Conservation (phyloP, 1,140 invertebrate species). For the Drosophila nasuta region DNA sequence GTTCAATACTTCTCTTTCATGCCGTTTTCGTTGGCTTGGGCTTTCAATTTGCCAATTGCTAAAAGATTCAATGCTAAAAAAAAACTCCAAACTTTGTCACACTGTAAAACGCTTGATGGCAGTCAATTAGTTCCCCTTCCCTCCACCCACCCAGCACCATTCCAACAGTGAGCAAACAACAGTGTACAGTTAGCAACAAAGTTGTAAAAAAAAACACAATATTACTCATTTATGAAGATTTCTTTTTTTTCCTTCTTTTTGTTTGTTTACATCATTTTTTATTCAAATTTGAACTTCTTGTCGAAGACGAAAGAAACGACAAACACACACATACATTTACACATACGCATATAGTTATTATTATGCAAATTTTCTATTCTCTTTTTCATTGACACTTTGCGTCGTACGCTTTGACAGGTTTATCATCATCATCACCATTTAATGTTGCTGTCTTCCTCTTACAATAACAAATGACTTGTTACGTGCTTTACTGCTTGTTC, state of each 20-base stretch:
- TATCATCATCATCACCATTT: conserved; percentile 74
- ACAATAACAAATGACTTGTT: conserved; percentile 65
- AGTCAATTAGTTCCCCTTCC: conserved; percentile 34
- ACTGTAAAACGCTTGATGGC: conserved; percentile 25
- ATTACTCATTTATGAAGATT: conserved; percentile 68
- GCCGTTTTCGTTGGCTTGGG: conserved; percentile 1
- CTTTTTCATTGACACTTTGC: conserved; percentile 67
- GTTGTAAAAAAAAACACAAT: conserved; percentile 55
- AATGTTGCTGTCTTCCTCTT: conserved; percentile 40
- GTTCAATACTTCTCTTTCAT: conserved; percentile 11
- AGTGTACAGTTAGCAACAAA: conserved; percentile 59
- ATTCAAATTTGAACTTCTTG: conserved; percentile 68
- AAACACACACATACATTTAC: conserved; percentile 1
- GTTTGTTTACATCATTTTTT: conserved; percentile 72
- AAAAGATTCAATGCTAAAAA: conserved; percentile 23
- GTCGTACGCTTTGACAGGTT: conserved; percentile 63
- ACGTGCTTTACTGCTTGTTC: conserved; percentile 49
- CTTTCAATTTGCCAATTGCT: conserved; percentile 40
- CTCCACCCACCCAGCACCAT: background rate
- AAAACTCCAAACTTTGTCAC: conserved; percentile 14
- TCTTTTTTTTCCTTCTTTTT: conserved; percentile 38
- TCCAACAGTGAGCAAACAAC: conserved; percentile 1
- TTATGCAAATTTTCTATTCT: conserved; percentile 67
- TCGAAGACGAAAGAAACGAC: conserved; percentile 38
- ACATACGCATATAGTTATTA: conserved; percentile 52